Evolutionary conservation across 2,113 vertebrate genomes (phyloP).

Genomic region (Chlorodrepanis virens): DNA sequence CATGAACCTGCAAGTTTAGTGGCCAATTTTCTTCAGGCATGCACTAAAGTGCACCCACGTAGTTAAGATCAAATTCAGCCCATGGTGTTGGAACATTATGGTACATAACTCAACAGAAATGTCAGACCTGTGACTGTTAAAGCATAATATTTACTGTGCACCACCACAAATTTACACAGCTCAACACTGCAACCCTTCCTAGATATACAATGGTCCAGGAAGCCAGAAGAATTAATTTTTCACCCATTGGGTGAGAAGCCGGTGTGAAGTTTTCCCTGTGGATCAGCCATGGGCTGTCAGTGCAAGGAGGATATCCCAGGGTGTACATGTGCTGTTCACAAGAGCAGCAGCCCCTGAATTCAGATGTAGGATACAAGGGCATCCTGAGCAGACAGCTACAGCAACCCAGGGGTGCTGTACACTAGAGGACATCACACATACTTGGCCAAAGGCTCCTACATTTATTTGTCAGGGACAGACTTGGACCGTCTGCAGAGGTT

Average conservation of each 20-base stretch:
- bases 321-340: neutral
- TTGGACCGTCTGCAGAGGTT: neutral
- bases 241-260: neutral
- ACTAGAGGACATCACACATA: neutral
- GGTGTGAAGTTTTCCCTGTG: neutral
- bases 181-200: neutral
- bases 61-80: constrained; percentile 43
- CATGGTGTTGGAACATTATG: neutral
- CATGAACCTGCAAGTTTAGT: neutral
- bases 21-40: constrained; percentile 18
- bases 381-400: neutral
- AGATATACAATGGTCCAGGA: neutral
- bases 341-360: neutral
- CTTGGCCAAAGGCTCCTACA: neutral
- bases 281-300: neutral
- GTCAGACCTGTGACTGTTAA: neutral
- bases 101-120: constrained; percentile 40
- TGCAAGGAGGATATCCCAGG: neutral
- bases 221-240: constrained; percentile 4
- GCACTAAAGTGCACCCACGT: neutral
- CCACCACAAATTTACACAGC: neutral
- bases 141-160: constrained; percentile 41
- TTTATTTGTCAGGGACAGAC: neutral
- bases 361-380: rapidly evolving
- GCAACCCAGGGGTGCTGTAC: neutral